phyloP scores from a whole-genome alignment of 2,888 invertebrate species.

The Agrenia bidenticulata region DNA sequence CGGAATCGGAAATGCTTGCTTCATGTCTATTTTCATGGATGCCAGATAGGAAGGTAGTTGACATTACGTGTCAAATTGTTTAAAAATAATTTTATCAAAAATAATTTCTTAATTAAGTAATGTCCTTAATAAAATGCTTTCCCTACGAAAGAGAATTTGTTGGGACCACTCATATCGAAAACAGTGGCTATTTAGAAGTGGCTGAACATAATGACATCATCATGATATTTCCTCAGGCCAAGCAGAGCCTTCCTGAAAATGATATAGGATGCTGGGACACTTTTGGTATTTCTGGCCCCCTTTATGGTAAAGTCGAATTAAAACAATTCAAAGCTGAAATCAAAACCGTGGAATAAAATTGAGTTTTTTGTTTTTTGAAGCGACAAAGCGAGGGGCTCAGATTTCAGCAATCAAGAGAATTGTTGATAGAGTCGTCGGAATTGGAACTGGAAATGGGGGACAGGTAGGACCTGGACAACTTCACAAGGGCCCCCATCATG shows the following conservation, averaged over 20 bases:
- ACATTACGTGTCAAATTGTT: no score
- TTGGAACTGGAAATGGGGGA: background rate
- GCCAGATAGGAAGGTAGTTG: constrained; percentile 34
- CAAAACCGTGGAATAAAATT: background rate
- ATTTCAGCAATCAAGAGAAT: constrained; percentile 34
- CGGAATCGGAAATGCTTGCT: constrained; percentile 22
- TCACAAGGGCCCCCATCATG: background rate
- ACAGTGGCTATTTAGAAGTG: constrained; percentile 40
- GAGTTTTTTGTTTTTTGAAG: background rate
- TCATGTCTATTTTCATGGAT: constrained; percentile 47
- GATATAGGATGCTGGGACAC: constrained; percentile 42
- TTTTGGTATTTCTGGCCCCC: constrained; percentile 29
- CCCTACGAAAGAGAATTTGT: constrained; percentile 31
- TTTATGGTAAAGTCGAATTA: constrained; percentile 33
- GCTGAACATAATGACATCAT: constrained; percentile 40
- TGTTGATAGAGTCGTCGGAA: constrained; percentile 27
- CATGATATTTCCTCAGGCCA: constrained; percentile 44
- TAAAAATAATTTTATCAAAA: background rate
- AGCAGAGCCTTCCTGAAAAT: constrained; percentile 25
- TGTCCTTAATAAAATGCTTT: background rate
- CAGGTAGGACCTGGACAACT: background rate
- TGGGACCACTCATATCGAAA: constrained; percentile 32
- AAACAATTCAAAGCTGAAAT: no score
- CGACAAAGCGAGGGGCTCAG: constrained; percentile 37
- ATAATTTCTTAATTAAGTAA: background rate